Base-by-base conservation (phyloP, 2,113 vertebrate genomes). In the Stegastes partitus region DNA sequence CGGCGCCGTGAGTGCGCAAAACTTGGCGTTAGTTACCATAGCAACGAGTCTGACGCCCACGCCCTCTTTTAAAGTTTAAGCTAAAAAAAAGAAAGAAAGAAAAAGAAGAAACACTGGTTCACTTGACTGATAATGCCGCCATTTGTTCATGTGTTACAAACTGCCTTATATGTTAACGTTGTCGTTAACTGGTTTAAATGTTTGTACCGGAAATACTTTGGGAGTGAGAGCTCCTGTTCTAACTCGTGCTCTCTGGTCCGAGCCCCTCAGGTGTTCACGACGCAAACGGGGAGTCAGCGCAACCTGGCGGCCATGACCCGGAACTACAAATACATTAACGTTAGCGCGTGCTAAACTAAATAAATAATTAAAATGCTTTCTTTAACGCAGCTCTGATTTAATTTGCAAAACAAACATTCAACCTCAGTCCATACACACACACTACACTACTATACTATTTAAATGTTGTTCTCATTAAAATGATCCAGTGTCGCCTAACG, bases 151-250 rank as follows among this genome's bases (percentile, higher is more conserved):
- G 23, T 57, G 1, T 47, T 47, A 18, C 18, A 18, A 47, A 47
- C 15, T 34, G 12, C 15, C 39, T 5, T 23, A 28, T 31, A 16
- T 11, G 6, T 44, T 51, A 22, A 1, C 11, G 4, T 53, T 39
- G 15, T 2, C 5, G 12, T 51, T 2, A 26, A 18, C 3, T 15
- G 1, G 3, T 39, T 31, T 23, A 28, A 23, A 26, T 19, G 15
- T 37, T 51, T 18, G 2, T 12, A 49, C 19, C 11, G 0, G 9
- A 31, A 64, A 39, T 11, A 39, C 0, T 0, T 0, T 15, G 1
- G 11, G 83, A 89, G 87, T 89, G 79, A 79, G 59, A 16, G 1
- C 51, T 89, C 87, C 0, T 71, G 19, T 50, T n/a, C 5, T 22
- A 2, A 16, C 65, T 51, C 49, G 0, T 4, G 2, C 12, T 68